Evolutionary conservation across 2,797 vertebrate genomes (phyloP).

Genomic region (Podargus strigoides): DNA sequence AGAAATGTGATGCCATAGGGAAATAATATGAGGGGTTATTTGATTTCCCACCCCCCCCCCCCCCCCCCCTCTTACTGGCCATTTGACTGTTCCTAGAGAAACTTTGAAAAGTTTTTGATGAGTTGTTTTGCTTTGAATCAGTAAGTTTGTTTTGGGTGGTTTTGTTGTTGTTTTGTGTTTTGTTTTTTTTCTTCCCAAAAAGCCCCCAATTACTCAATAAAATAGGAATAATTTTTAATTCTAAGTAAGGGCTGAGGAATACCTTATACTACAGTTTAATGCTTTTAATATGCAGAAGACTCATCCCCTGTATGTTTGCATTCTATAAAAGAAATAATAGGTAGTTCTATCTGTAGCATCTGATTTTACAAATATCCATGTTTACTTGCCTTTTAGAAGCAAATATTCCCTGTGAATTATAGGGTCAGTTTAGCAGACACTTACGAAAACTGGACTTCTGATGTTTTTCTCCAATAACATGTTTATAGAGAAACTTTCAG

Average conservation of each 20-base stretch:
- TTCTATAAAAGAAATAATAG: background rate
- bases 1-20: background rate
- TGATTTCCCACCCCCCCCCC: too few species aligned
- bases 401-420: background rate
- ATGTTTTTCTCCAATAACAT: background rate
- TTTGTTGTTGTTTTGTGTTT: too few species aligned
- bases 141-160: background rate
- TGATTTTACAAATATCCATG: background rate
- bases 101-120: background rate
- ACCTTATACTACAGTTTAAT: background rate
- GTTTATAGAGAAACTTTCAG: background rate
- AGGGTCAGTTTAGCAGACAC: background rate
- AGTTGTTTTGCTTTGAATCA: background rate
- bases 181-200: background rate
- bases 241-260: background rate
- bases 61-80: too few species aligned
- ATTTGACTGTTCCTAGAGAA: background rate
- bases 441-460: background rate
- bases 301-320: background rate
- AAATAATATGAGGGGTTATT: background rate
- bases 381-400: background rate
- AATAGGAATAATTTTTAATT: background rate
- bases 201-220: background rate
- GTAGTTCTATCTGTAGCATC: background rate
- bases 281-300: background rate